A percentile compares a stretch with the other conserved stretches of the same genome.
These are phyloP conservation scores for Terrapene triunguis DNA, from an alignment of 2,113 vertebrate species.

Conservation along the genomic window DNA sequence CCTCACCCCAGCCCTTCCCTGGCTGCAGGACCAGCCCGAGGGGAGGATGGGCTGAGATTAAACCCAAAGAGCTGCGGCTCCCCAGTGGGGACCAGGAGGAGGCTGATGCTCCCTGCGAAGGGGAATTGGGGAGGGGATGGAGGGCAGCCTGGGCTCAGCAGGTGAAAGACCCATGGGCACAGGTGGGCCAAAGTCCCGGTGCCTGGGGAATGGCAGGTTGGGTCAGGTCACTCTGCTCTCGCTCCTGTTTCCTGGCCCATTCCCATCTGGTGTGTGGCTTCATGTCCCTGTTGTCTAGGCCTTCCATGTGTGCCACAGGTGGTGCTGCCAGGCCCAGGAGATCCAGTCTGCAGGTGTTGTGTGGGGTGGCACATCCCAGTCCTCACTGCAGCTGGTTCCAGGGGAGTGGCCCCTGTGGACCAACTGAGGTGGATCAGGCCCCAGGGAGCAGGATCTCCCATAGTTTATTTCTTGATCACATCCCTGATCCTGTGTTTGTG, in stretches of 20 bases:
- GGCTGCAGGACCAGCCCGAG: background rate
- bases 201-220: background rate
- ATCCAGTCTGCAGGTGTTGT: background rate
- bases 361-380: no score
- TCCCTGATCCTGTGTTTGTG: background rate
- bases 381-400: background rate
- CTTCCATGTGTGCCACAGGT: background rate
- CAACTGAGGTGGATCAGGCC: background rate
- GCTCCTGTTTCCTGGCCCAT: background rate
- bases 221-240: background rate
- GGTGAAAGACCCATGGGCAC: background rate
- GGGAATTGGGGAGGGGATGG: background rate
- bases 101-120: background rate
- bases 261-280: background rate
- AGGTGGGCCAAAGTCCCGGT: background rate
- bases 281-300: background rate
- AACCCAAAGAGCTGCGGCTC: background rate
- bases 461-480: no score
- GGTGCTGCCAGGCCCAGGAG: background rate
- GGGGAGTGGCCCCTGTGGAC: no score
- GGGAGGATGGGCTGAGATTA: background rate
- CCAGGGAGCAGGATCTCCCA: background rate
- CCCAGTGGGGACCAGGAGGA: background rate
- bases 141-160: background rate
- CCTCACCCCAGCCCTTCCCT: background rate